Percentiles rank a stretch among this genome's conserved stretches.
Evolutionary conservation across 1,140 invertebrate genomes (phyloP).

Genomic region (Scaptomyza hsui): DNA sequence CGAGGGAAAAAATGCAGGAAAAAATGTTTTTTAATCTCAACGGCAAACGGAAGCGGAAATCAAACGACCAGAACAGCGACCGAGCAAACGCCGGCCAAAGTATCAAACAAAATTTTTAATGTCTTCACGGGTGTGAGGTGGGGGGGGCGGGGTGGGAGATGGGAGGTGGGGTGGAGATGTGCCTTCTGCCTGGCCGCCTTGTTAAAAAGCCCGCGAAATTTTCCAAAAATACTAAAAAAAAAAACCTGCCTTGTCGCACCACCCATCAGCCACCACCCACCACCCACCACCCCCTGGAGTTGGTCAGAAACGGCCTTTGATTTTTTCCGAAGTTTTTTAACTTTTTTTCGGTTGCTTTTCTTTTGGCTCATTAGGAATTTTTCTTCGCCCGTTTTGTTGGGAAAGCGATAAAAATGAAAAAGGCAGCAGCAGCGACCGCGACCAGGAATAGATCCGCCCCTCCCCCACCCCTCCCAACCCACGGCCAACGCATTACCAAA

Average conservation of each 20-base stretch:
- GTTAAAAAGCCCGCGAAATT: slow-evolving; percentile 79
- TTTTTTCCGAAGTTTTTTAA: slow-evolving; percentile 78
- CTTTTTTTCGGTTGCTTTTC: slow-evolving; percentile 57
- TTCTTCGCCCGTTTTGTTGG: slow-evolving; percentile 69
- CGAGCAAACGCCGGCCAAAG: slow-evolving; percentile 48
- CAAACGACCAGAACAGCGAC: slow-evolving; percentile 83
- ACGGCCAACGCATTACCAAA: slow-evolving; percentile 60
- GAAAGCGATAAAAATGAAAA: slow-evolving; percentile 79
- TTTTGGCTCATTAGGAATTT: slow-evolving; percentile 82
- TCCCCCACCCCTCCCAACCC: slow-evolving; percentile 5
- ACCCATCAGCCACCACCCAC: neutral
- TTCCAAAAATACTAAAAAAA: too few relatives aligned
- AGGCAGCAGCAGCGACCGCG: slow-evolving; percentile 53
- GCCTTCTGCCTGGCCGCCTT: slow-evolving; percentile 70
- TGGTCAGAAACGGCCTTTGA: slow-evolving; percentile 64
- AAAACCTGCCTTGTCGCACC: too few relatives aligned
- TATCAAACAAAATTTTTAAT: slow-evolving; percentile 84
- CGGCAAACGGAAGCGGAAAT: slow-evolving; percentile 84
- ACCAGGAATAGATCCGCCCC: slow-evolving; percentile 1
- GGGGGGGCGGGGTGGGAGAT: neutral
- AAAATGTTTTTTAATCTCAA: slow-evolving; percentile 83
- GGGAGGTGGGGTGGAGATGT: slow-evolving; percentile 3
- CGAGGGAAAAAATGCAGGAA: slow-evolving; percentile 78
- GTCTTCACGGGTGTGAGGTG: slow-evolving; percentile 54
- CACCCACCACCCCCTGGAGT: slow-evolving; percentile 1